Evolutionary conservation across 2,888 invertebrate genomes (phyloP).

Genomic region (Aromia moschata): DNA sequence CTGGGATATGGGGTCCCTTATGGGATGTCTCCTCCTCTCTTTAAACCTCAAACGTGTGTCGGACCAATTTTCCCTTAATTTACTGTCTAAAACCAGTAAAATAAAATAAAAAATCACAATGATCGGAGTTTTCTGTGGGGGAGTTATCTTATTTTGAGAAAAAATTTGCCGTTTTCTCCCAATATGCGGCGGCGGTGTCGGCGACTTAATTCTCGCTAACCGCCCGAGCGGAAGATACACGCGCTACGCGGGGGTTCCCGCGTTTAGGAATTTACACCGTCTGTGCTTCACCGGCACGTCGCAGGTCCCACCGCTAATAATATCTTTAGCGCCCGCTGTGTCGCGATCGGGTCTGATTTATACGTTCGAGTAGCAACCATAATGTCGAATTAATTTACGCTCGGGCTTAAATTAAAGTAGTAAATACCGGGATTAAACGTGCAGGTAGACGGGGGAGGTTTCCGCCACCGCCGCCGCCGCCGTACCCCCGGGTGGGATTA

Average conservation of each 20-base stretch:
- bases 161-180: too few relatives aligned
- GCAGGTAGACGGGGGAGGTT: neutral
- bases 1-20: too few relatives aligned
- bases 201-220: slow-evolving; percentile 40
- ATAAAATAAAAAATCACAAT: too few relatives aligned
- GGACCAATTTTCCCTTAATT: neutral
- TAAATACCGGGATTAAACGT: neutral
- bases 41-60: too few relatives aligned
- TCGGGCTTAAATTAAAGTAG: neutral
- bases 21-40: too few relatives aligned
- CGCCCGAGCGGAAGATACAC: slow-evolving; percentile 42
- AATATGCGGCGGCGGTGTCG: neutral
- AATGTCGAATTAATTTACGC: slow-evolving; percentile 27
- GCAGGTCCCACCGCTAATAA: slow-evolving; percentile 39
- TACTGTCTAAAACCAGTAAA: too few relatives aligned
- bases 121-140: too few relatives aligned
- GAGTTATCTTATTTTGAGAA: too few relatives aligned
- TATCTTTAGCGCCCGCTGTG: slow-evolving; percentile 30
- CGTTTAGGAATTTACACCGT: slow-evolving; percentile 41
- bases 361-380: slow-evolving; percentile 8
- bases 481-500: neutral
- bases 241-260: slow-evolving; percentile 37
- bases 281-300: slow-evolving; percentile 29
- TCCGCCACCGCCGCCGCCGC: neutral
- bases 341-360: slow-evolving; percentile 23